Percentiles rank a stretch among this genome's conserved stretches.
Conservation (phyloP, 1,140 invertebrate species). For the Panagrolaimus sp. region DNA sequence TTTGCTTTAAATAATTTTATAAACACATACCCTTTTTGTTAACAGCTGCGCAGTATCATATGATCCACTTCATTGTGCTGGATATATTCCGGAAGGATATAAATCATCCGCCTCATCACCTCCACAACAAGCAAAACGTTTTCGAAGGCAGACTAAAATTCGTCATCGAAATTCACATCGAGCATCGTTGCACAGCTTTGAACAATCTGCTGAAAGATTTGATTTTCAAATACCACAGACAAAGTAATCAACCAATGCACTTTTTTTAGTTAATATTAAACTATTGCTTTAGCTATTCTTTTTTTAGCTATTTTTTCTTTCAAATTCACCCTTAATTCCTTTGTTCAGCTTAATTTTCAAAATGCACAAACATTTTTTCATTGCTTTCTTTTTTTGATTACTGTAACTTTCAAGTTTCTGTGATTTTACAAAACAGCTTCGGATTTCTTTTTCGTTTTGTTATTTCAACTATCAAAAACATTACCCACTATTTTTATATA, state of each 20-base stretch:
- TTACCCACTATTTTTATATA: not conserved
- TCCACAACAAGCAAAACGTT: too few species aligned
- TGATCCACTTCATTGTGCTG: conserved; percentile 37
- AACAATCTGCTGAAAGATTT: too few species aligned
- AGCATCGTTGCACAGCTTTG: too few species aligned
- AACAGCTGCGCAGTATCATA: conserved; percentile 34
- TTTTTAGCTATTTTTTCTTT: not conserved
- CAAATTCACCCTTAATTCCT: not conserved
- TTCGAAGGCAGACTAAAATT: too few species aligned
- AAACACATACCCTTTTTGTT: not conserved
- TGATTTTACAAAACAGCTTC: not conserved
- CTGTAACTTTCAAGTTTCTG: conserved; percentile 6
- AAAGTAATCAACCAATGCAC: too few species aligned
- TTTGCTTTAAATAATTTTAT: conserved; percentile 6
- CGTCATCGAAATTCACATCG: too few species aligned
- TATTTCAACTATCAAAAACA: not conserved
- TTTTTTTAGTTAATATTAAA: not conserved
- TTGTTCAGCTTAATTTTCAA: too few species aligned
- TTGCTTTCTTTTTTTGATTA: too few species aligned
- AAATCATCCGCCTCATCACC: too few species aligned
- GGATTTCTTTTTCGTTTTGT: not conserved
- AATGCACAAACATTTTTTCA: too few species aligned
- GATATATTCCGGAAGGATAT: too few species aligned
- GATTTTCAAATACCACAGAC: too few species aligned
- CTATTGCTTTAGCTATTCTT: not conserved